Base-by-base conservation (phyloP, 1,140 invertebrate genomes). In the Vanessa tameamea region DNA sequence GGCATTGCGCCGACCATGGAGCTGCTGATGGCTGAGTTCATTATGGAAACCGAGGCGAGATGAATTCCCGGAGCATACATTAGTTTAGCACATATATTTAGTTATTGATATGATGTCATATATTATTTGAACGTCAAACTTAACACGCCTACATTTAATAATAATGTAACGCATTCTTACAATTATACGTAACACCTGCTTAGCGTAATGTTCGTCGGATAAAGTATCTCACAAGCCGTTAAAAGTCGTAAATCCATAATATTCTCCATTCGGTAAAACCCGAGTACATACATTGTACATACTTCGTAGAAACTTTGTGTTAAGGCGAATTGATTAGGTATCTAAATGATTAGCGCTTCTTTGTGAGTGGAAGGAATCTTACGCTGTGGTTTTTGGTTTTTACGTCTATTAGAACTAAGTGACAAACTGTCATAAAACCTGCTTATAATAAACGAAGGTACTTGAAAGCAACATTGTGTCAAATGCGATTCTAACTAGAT, bases 1-100 rank as follows among this genome's bases (percentile, higher is more conserved):
- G 82, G 82, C 69, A 79, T 92, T 68, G 90, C 90, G 55, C 90
- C 90, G 61, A 79, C 85, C 73, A 91, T 92, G 87, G 89, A 91
- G 61, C 70, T 91, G 64, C 79, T 91, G 47, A 87, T 92, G 80
- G 87, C 88, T 2, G 89, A 92, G 77, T 86, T 91, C 69, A 89
- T 92, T 66, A 89, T 91, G 87, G 87, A 92, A 79, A 71, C 89
- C 0, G 87, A 89, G 61, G 47, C 77, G n/a, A 64, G 64, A 9
- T 75, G 69, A 75, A 51, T 43, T 31, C 3, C 37, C 37, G 37
- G 37, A 8, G 37, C 37, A 11, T 9, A 9, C 37, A 43, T 43
- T 43, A 43, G 37, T 43, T 43, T 43, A 43, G 37, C 37, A 43
- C 7, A 43, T 43, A 5, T 43, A 43, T 43, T 43, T 43, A 9